A percentile compares a stretch with the other conserved stretches of the same genome.
Evolutionary conservation across 2,888 invertebrate genomes (phyloP).

Genomic region (Tetheella fluctuosa): DNA sequence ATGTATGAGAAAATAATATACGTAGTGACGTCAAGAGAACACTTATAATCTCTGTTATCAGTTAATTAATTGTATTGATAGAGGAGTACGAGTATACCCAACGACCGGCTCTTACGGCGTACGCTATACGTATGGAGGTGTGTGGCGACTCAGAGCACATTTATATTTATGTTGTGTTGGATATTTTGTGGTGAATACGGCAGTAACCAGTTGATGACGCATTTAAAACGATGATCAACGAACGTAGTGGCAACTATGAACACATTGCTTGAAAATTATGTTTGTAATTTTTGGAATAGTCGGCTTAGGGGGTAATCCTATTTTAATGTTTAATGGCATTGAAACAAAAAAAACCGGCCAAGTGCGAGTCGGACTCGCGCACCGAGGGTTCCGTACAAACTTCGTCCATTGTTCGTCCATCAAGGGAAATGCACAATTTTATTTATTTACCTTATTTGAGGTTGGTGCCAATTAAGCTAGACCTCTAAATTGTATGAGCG

Average conservation of each 20-base stretch:
- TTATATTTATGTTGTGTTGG: conserved; percentile 49
- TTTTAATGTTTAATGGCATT: too few relatives aligned
- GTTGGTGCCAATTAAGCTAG: too few relatives aligned
- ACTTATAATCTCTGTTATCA: conserved; percentile 60
- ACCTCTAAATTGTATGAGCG: too few relatives aligned
- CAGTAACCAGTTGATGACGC: background rate
- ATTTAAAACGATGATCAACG: background rate
- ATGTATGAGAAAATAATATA: background rate
- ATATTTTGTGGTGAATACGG: conserved; percentile 2
- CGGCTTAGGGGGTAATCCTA: too few relatives aligned
- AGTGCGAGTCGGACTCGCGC: too few relatives aligned
- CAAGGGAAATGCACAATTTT: too few relatives aligned
- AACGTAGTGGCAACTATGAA: background rate
- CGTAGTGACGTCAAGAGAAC: conserved; percentile 48
- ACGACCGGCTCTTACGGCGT: conserved; percentile 52
- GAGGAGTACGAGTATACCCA: conserved; percentile 33
- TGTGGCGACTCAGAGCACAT: conserved; percentile 43
- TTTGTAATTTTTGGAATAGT: background rate
- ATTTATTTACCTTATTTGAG: too few relatives aligned
- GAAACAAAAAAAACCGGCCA: too few relatives aligned
- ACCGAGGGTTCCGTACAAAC: too few relatives aligned
- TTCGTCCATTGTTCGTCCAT: too few relatives aligned
- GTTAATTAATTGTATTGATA: conserved; percentile 59
- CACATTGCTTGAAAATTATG: background rate
- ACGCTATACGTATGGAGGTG: conserved; percentile 62